These are phyloP conservation scores for Psammodynastes pulverulentus DNA, from an alignment of 2,113 vertebrate genomes.

Conservation along the genomic window DNA sequence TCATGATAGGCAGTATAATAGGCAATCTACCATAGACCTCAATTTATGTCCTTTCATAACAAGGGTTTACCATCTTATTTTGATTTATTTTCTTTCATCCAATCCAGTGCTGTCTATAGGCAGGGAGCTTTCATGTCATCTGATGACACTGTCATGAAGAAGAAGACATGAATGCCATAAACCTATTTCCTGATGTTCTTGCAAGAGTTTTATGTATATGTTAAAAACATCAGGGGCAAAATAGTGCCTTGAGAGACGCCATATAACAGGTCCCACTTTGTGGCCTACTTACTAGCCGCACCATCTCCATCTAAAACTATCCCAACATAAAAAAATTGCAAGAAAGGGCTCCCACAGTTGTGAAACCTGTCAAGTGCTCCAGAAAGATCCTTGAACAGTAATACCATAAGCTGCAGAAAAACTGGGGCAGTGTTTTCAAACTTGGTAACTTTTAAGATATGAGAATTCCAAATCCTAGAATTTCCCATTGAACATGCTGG, in stretches of 20 bases:
- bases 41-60: background rate
- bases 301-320: background rate
- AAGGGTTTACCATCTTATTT: background rate
- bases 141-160: background rate
- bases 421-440: background rate
- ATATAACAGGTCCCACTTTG: background rate
- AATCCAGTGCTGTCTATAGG: background rate
- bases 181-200: background rate
- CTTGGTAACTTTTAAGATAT: background rate
- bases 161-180: background rate
- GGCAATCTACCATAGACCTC: background rate
- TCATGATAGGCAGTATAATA: background rate
- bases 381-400: background rate
- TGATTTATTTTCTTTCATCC: background rate
- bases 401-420: background rate
- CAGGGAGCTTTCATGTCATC: background rate
- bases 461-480: background rate
- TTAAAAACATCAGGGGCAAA: background rate
- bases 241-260: background rate
- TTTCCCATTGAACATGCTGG: background rate
- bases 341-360: background rate
- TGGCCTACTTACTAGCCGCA: background rate
- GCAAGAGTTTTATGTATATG: background rate
- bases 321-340: background rate
- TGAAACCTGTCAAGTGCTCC: background rate